Evolutionary conservation across 2,888 invertebrate species (phyloP), one percentile per base, ranked within the genome.

Genomic region (Anarsia innoxiella): DNA sequence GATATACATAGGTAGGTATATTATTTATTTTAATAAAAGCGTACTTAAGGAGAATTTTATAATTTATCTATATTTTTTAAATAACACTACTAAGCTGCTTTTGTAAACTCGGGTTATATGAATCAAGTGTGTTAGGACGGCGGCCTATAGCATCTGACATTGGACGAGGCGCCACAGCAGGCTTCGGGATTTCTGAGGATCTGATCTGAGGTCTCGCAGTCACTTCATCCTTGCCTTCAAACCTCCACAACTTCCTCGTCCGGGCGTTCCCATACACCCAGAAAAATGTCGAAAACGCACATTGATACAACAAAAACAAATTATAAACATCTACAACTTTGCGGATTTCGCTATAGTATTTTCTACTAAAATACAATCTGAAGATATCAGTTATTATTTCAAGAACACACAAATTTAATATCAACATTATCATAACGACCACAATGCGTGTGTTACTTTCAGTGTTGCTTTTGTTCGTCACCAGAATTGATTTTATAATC

Each of bases 221-320:
- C n/a, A n/a, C n/a, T n/a, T n/a, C n/a, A 19, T 8, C 8, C 19
- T 25, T 25, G n/a, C 36, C 41, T 42, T 31, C 42, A 30, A 51
- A 56, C 33, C 37, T 55, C 82, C 82, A 83, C 36, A 76, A 37
- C 16, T 56, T 54, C 45, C 80, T 60, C 0, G 83, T 83, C 3
- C 64, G 64, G 1, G 56, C 53, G 40, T 82, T 83, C 1, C 75
- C 82, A 37, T 78, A 73, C 3, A 83, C 54, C 83, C 83, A 83
- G 46, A 82, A 83, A 5, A 63, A 43, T 29, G 72, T 71, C 0
- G 80, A 66, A 23, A 68, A 51, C 1, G 70, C 68, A 50, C 77
- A 79, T 25, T 79, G 71, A 44, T 73, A 83, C 42, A 76, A 51
- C 0, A 68, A 45, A 1, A 65, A n/a, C 31, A 67, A 59, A 42